A percentile compares a stretch with the other conserved stretches of the same genome.
Conservation (phyloP, 2,888 invertebrate genomes). For the Ametastegia equiseti region DNA sequence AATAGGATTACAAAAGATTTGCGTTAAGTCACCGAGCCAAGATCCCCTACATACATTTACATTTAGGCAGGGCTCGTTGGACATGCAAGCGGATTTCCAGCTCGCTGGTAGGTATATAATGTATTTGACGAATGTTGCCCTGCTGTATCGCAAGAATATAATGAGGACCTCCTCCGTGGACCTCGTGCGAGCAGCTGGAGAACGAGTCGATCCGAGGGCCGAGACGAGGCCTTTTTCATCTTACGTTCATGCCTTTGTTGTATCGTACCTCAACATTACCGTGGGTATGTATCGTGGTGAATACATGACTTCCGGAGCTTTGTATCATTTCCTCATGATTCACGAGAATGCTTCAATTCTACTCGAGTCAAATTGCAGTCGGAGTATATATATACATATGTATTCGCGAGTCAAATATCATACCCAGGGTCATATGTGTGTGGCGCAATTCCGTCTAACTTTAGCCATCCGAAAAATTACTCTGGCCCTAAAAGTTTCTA, state of each 20-base stretch:
- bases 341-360: not conserved
- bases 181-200: too few relatives aligned
- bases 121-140: not conserved
- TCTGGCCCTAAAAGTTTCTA: too few relatives aligned
- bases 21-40: not conserved
- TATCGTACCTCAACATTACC: not conserved
- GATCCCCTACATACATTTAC: not conserved
- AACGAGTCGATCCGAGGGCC: not conserved
- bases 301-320: not conserved
- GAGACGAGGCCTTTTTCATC: not conserved
- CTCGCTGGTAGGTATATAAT: too few relatives aligned
- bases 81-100: not conserved
- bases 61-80: too few relatives aligned
- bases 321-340: not conserved
- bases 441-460: too few relatives aligned
- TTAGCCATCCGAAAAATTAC: too few relatives aligned
- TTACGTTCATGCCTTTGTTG: not conserved
- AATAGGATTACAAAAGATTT: slow-evolving; percentile 15
- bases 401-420: too few relatives aligned
- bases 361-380: too few relatives aligned
- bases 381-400: too few relatives aligned
- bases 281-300: too few relatives aligned
- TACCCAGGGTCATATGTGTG: too few relatives aligned
- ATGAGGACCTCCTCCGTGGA: not conserved
- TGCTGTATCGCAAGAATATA: not conserved